Conservation (phyloP, 92 coral and sea anemone species). For the Phenganax stokvisi region DNA sequence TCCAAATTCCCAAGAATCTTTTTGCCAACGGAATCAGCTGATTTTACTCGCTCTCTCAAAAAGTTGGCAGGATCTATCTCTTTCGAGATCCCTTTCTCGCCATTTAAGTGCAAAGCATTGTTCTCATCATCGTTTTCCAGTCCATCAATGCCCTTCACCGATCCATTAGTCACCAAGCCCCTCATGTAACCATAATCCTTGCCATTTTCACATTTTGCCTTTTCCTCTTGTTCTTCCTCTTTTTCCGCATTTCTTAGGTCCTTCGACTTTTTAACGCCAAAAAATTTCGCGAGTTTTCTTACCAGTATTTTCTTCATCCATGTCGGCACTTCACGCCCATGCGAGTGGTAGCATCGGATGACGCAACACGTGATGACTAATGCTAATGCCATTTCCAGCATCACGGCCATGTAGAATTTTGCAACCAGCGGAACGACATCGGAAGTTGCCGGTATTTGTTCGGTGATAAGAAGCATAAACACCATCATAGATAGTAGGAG, state of each 20-base stretch:
- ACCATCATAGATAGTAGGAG: conserved; percentile 93
- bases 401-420: conserved; percentile 96
- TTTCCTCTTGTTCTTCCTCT: background rate
- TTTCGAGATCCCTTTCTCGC: background rate
- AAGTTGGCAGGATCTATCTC: background rate
- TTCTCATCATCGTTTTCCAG: background rate
- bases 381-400: conserved; percentile 89
- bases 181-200: background rate
- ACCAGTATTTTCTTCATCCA: conserved; percentile 84
- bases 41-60: conserved; percentile 8
- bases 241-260: conserved; percentile 1
- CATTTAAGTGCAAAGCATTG: background rate
- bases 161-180: background rate
- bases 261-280: conserved; percentile 24
- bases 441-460: conserved; percentile 90
- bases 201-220: background rate
- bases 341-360: conserved; percentile 83
- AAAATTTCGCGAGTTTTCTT: conserved; percentile 58
- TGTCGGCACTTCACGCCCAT: conserved; percentile 74
- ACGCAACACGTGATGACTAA: conserved; percentile 88
- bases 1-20: conserved; percentile 57
- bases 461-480: conserved; percentile 91
- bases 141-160: conserved; percentile 1
- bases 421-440: conserved; percentile 89
- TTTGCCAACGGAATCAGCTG: background rate